Base-by-base conservation (phyloP, 2,888 invertebrate genomes). In the Torymus aiolomorphi region DNA sequence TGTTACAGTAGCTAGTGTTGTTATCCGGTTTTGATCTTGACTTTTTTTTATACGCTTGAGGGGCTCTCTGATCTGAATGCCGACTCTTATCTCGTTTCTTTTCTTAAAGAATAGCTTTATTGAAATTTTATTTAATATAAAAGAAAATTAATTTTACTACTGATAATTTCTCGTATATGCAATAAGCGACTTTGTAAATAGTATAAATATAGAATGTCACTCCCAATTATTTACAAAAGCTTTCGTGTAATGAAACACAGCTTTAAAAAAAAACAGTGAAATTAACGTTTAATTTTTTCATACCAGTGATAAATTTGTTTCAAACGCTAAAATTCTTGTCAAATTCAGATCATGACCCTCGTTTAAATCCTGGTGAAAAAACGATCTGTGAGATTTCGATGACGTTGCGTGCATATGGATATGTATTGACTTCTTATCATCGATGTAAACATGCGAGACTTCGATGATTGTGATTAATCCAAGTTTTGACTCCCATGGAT, bases 1-100 rank as follows among this genome's bases (percentile, higher is more conserved):
- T 96, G 96, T 89, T 96, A 96, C 91, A 96, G 96, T 92, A 96
- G 91, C 87, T 91, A 90, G 88, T 89, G 84, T 52, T 67, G 51
- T 78, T 74, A 54, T 20, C 31, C 12, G 2, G 12, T 18, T 54
- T 13, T 42, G 42, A 42, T 71, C 57, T 31, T 31, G 18, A 61
- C 65, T 14, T 52, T 52, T 54, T 65, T 71, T 52, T 20, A 42
- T 52, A 16, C 52, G 24, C 59, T n/a, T n/a, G 18, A 20, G 31
- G 16, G 63, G 1, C 42, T 42, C 42, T 56, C 57, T 63, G 63
- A 72, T 73, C 59, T 61, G 73, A 66, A 54, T 42, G 42, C 42
- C 42, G 42, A 42, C 42, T 42, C 42, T 42, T 42, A 8, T 8
- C 42, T 42, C 42, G 42, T 42, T 42, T 42, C 8, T 8, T 42